Percentiles rank a stretch among this genome's conserved stretches.
Evolutionary conservation across 1,140 invertebrate species (phyloP).

Genomic region (Solenopsis fugax): DNA sequence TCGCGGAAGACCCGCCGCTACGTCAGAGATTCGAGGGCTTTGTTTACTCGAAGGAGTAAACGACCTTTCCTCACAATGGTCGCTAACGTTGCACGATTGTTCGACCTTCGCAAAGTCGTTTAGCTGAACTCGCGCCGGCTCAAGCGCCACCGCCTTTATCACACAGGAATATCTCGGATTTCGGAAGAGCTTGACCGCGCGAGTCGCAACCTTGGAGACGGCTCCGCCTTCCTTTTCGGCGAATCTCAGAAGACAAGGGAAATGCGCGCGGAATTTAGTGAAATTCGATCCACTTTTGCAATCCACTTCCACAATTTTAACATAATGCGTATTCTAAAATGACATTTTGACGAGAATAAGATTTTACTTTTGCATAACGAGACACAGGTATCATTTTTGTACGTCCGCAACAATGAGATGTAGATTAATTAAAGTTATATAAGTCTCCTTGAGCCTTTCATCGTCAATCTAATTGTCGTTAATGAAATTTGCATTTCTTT

Average conservation of each 20-base stretch:
- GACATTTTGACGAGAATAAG: not conserved
- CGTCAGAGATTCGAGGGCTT: constrained; percentile 42
- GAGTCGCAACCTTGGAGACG: constrained; percentile 9
- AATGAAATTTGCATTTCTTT: not conserved
- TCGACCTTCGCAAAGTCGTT: constrained; percentile 56
- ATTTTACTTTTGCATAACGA: not conserved
- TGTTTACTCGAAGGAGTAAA: constrained; percentile 50
- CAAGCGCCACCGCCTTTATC: constrained; percentile 13
- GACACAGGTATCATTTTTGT: not conserved
- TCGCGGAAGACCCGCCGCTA: constrained; percentile 5
- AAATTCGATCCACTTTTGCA: not conserved
- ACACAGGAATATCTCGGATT: constrained; percentile 30
- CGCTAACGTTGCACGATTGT: constrained; percentile 21
- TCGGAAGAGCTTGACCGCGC: constrained; percentile 13
- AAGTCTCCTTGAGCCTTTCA: too few species aligned
- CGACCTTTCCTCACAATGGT: constrained; percentile 43
- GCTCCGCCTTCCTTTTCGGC: not conserved
- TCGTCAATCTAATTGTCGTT: not conserved
- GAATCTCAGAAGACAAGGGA: not conserved
- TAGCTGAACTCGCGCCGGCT: not conserved
- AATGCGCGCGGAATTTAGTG: not conserved
- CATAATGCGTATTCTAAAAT: not conserved
- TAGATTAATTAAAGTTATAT: constrained; percentile 6
- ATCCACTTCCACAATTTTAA: not conserved
- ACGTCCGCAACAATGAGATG: not conserved